A percentile compares a stretch with the other conserved stretches of the same genome.
Conservation (phyloP, 2,888 invertebrate genomes). For the Cheilosia urbana region DNA sequence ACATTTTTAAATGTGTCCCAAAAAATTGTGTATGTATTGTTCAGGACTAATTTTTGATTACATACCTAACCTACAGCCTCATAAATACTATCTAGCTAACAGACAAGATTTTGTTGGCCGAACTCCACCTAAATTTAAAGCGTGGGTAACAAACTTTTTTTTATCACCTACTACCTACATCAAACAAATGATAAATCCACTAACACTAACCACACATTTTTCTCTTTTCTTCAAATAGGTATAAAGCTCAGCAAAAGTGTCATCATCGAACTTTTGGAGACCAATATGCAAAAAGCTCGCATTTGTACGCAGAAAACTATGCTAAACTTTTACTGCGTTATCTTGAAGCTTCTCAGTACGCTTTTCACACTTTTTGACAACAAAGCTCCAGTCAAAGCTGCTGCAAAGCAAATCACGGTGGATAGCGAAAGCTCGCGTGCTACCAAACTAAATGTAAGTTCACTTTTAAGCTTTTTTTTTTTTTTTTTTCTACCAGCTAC, state of each 20-base stretch:
- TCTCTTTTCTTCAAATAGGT: constrained; percentile 27
- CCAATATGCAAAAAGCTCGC: constrained; percentile 70
- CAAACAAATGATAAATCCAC: constrained; percentile 4
- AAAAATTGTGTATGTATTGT: too few species aligned
- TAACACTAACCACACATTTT: neutral
- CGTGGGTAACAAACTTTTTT: too few species aligned
- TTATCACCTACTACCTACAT: neutral
- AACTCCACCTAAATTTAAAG: too few species aligned
- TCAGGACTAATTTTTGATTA: too few species aligned
- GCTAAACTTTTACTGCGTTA: constrained; percentile 67
- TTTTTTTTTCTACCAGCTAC: neutral
- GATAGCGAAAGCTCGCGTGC: constrained; percentile 45
- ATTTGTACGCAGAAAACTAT: constrained; percentile 66
- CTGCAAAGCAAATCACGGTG: constrained; percentile 17
- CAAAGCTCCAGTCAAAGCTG: constrained; percentile 59
- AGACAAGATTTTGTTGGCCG: too few species aligned
- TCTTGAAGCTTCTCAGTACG: constrained; percentile 70
- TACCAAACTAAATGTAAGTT: constrained; percentile 59
- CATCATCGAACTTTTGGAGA: constrained; percentile 72
- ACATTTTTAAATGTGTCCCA: too few species aligned
- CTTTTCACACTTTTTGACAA: constrained; percentile 69
- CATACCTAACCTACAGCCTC: too few species aligned
- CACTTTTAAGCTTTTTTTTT: neutral
- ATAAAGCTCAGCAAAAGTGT: constrained; percentile 70
- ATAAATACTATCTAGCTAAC: too few species aligned